Conservation (phyloP, 2,888 invertebrate genomes). For the Capitulum mitella region DNA sequence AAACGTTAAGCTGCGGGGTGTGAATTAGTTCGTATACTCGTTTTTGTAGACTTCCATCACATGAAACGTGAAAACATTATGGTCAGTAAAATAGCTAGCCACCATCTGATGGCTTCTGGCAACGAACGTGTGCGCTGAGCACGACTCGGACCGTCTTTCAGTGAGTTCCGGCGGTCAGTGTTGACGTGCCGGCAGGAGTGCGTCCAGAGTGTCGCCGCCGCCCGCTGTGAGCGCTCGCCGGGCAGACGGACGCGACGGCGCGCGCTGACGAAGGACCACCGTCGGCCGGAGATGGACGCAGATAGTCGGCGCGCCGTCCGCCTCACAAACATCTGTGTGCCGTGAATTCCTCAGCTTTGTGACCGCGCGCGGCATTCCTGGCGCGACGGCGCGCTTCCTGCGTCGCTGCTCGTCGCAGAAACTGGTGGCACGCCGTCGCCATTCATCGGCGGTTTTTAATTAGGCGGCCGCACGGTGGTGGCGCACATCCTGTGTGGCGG, state of each 20-base stretch:
- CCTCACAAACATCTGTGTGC: not conserved
- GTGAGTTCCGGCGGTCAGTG: too few species aligned
- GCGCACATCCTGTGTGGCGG: constrained; percentile 1
- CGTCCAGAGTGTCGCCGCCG: too few species aligned
- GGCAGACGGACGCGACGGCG: not conserved
- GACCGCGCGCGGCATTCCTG: not conserved
- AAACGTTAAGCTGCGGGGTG: too few species aligned
- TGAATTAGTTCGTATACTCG: too few species aligned
- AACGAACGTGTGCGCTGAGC: too few species aligned
- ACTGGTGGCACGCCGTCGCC: not conserved
- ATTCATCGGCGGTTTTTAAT: not conserved
- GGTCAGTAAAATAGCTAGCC: too few species aligned
- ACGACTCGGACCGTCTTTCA: too few species aligned
- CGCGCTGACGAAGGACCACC: constrained; percentile 1
- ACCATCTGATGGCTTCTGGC: too few species aligned
- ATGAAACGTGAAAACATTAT: too few species aligned
- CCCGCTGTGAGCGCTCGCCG: not conserved
- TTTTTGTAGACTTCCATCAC: too few species aligned
- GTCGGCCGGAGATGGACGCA: not conserved
- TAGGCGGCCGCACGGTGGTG: not conserved
- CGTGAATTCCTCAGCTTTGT: constrained; percentile 19
- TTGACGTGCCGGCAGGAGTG: too few species aligned
- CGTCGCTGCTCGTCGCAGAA: not conserved
- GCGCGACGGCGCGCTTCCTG: not conserved
- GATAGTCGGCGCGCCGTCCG: not conserved